Conservation (phyloP, 2,888 invertebrate species). For the Nemotelus nigrinus region DNA sequence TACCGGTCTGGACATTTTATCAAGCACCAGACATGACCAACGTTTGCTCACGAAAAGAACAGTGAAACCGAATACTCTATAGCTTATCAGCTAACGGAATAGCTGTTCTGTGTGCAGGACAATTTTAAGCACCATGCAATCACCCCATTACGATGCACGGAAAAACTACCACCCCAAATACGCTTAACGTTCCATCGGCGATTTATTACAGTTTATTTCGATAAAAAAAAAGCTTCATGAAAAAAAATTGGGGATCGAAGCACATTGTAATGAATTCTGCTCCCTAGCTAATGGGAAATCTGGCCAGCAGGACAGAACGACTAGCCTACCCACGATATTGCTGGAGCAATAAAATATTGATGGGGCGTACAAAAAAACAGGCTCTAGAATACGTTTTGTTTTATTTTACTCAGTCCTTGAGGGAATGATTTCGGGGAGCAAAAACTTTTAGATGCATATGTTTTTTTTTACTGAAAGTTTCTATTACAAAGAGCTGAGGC, state of each 20-base stretch:
- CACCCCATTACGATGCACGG: neutral
- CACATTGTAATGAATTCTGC: constrained; percentile 39
- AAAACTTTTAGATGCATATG: neutral
- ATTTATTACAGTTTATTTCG: constrained; percentile 30
- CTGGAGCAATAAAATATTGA: constrained; percentile 34
- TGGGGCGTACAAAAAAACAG: constrained; percentile 1
- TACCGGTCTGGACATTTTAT: constrained; percentile 23
- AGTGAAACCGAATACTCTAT: constrained; percentile 13
- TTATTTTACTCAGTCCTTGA: neutral
- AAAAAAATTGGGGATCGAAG: constrained; percentile 20
- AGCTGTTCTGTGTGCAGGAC: constrained; percentile 22
- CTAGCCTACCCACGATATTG: constrained; percentile 33
- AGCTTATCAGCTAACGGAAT: constrained; percentile 32
- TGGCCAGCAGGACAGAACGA: constrained; percentile 3
- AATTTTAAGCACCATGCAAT: constrained; percentile 20
- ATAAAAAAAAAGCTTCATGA: constrained; percentile 26
- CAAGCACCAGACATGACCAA: constrained; percentile 16
- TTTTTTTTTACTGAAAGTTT: neutral
- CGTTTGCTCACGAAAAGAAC: neutral
- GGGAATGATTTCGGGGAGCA: constrained; percentile 4
- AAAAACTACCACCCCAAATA: constrained; percentile 32
- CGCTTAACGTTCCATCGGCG: constrained; percentile 36
- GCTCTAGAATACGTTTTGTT: constrained; percentile 20
- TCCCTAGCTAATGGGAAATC: constrained; percentile 32
- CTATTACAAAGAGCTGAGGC: too few relatives aligned